These are phyloP conservation scores for Drosophila pseudotakahashii DNA, from an alignment of 2,888 invertebrate genomes.

Conservation along the genomic window DNA sequence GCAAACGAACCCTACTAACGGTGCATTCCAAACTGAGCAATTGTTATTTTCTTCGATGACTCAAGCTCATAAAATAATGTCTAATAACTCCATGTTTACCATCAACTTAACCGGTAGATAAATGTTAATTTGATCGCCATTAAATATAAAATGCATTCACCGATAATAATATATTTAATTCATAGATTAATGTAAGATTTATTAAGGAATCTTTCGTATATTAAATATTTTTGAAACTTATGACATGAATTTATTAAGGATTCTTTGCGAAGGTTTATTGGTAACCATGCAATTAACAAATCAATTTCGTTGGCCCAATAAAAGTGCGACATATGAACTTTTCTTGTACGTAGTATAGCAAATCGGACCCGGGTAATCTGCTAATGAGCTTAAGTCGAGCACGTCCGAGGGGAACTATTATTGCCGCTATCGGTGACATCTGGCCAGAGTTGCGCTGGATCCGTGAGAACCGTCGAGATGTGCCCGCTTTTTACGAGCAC, in stretches of 20 bases:
- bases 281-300: constrained; percentile 1
- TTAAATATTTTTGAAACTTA: too few relatives aligned
- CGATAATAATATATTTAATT: too few relatives aligned
- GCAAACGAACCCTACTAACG: constrained; percentile 33
- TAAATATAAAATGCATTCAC: too few relatives aligned
- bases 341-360: background rate
- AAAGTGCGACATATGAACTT: constrained; percentile 8
- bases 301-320: constrained; percentile 24
- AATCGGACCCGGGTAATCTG: background rate
- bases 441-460: constrained; percentile 9
- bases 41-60: constrained; percentile 20
- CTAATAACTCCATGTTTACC: background rate
- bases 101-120: background rate
- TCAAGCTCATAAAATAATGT: background rate
- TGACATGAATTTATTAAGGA: too few relatives aligned
- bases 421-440: constrained; percentile 36
- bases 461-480: constrained; percentile 40
- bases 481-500: constrained; percentile 34
- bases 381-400: constrained; percentile 13
- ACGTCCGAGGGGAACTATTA: constrained; percentile 39
- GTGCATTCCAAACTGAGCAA: constrained; percentile 22
- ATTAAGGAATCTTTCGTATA: too few relatives aligned
- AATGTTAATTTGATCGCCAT: too few relatives aligned
- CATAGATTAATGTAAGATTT: too few relatives aligned
- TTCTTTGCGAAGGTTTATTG: too few relatives aligned